These are phyloP conservation scores for Pholis gunnellus DNA, from an alignment of 2,113 vertebrate species.

Conservation along the genomic window DNA sequence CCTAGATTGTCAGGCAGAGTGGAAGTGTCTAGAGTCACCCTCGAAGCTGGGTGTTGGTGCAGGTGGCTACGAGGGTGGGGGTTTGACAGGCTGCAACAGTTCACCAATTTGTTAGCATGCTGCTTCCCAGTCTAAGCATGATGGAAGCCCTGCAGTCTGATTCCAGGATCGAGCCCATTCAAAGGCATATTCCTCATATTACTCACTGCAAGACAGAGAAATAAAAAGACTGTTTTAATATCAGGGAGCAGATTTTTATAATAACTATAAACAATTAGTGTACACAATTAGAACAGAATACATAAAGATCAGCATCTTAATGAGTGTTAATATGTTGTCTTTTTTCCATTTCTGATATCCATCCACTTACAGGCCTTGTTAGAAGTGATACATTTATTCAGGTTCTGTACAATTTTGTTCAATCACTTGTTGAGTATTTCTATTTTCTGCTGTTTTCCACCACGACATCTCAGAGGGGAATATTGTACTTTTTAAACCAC, in stretches of 20 bases:
- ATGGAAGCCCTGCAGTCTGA: constrained; percentile 65
- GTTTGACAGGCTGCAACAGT: constrained; percentile 54
- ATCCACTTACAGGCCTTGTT: background rate
- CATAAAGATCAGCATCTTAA: background rate
- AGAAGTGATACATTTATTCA: background rate
- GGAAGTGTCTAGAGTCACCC: constrained; percentile 44
- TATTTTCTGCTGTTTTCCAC: background rate
- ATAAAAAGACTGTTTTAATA: constrained; percentile 1
- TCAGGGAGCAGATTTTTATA: background rate
- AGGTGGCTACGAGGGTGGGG: constrained; percentile 50
- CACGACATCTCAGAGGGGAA: background rate
- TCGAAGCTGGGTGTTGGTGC: constrained; percentile 34
- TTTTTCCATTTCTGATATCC: background rate
- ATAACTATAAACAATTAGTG: background rate
- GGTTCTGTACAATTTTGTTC: background rate
- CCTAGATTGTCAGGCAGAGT: constrained; percentile 47
- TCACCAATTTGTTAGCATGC: constrained; percentile 78
- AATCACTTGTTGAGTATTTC: background rate
- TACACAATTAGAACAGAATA: background rate
- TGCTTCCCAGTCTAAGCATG: constrained; percentile 70
- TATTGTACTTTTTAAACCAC: background rate
- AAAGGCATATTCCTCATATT: constrained; percentile 83
- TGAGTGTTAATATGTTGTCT: background rate
- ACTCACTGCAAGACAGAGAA: constrained; percentile 72
- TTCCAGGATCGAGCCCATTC: constrained; percentile 75